Conservation (phyloP, 2,888 invertebrate genomes). For the Gari tellinella region DNA sequence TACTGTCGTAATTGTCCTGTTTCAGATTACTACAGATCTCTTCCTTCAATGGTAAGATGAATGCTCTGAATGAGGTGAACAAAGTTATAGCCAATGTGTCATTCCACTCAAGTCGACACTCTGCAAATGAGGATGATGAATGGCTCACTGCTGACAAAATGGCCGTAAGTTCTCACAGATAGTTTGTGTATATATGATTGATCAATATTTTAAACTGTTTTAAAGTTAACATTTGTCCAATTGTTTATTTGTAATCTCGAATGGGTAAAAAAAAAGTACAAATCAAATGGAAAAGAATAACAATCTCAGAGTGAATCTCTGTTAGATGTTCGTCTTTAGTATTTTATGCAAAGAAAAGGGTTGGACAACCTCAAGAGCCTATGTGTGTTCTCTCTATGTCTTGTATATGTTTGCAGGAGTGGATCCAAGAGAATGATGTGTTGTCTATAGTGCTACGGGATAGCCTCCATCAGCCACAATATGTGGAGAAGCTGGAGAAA, state of each 20-base stretch:
- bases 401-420: conserved; percentile 85
- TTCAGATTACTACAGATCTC: conserved; percentile 95
- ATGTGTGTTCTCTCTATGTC: no score
- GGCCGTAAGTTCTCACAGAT: conserved; percentile 89
- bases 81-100: conserved; percentile 95
- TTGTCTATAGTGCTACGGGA: conserved; percentile 97
- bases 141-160: conserved; percentile 97
- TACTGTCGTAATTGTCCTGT: conserved; percentile 31
- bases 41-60: conserved; percentile 99
- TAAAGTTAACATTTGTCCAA: no score
- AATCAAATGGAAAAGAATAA: no score
- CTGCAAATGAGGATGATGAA: conserved; percentile 88
- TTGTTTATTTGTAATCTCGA: no score
- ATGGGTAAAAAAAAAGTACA: no score
- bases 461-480: conserved; percentile 96
- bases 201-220: no score
- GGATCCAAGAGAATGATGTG: conserved; percentile 98
- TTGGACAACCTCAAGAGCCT: no score
- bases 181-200: no score
- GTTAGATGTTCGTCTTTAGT: no score
- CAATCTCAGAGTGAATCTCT: no score
- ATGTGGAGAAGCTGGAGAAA: conserved; percentile 98
- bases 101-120: conserved; percentile 90
- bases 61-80: conserved; percentile 98
- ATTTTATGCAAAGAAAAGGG: no score